Evolutionary conservation across 53 echinoderm and acorn worm genomes (phyloP).

Genomic region (Echinarachnius parma): DNA sequence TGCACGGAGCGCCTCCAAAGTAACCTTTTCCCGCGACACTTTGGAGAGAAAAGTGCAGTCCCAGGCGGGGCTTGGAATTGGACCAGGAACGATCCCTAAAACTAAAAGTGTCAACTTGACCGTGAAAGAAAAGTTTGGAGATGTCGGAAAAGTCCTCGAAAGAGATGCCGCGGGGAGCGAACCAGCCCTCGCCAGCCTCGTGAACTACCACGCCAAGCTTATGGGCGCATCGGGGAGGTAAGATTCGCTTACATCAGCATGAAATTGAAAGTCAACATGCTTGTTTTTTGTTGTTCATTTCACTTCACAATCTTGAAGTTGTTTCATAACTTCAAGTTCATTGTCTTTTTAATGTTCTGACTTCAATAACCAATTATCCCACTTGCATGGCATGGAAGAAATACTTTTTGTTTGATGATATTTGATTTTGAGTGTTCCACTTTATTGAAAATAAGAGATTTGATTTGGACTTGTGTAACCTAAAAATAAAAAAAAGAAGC

Average conservation of each 20-base stretch:
- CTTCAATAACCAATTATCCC: neutral
- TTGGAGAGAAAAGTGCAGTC: neutral
- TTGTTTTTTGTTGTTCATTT: no score
- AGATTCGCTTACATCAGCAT: neutral
- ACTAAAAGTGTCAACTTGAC: no score
- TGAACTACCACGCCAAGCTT: constrained; percentile 28
- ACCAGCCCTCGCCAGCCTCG: neutral
- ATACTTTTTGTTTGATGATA: no score
- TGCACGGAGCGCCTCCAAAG: neutral
- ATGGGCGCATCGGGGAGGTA: constrained; percentile 15
- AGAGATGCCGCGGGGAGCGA: constrained; percentile 5
- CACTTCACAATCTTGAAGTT: no score
- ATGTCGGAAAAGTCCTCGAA: constrained; percentile 1
- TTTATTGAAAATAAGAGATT: no score
- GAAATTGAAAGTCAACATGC: no score
- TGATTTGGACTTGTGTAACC: no score
- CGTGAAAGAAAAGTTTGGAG: constrained; percentile 6
- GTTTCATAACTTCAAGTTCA: neutral
- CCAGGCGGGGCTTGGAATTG: neutral
- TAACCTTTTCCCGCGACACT: constrained; percentile 23
- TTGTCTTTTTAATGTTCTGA: neutral
- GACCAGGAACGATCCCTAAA: neutral
- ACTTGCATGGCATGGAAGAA: no score
- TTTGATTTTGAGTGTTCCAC: no score
- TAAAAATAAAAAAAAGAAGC: no score